Percentiles rank a stretch among this genome's conserved stretches.
Evolutionary conservation across 2,113 vertebrate species (phyloP).

Genomic region (Nettapus auritus): DNA sequence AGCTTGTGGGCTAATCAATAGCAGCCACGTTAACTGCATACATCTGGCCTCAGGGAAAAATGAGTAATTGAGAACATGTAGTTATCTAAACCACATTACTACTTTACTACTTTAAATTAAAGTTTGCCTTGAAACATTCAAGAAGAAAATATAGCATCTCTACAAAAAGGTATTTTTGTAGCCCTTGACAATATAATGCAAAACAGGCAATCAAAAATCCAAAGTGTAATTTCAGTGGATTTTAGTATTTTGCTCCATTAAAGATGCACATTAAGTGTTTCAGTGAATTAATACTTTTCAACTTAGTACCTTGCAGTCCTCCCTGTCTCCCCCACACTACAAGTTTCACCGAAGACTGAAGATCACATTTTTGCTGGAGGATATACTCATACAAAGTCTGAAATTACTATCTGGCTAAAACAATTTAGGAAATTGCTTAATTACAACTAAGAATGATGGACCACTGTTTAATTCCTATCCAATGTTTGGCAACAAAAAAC

Average conservation of each 20-base stretch:
- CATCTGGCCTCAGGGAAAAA: neutral
- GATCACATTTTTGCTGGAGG: neutral
- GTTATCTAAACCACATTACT: neutral
- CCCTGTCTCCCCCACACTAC: neutral
- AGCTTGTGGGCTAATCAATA: neutral
- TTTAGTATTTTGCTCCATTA: neutral
- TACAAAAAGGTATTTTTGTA: neutral
- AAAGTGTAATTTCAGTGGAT: neutral
- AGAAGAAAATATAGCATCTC: neutral
- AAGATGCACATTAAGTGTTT: neutral
- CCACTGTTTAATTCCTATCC: neutral
- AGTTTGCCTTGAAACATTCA: neutral
- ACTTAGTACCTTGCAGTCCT: neutral
- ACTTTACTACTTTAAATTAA: neutral
- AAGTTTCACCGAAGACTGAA: neutral
- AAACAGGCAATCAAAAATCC: neutral
- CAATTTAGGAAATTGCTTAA: neutral
- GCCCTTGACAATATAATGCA: neutral
- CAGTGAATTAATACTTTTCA: neutral
- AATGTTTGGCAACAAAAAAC: neutral
- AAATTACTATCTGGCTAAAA: neutral
- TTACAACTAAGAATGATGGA: neutral
- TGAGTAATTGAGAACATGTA: neutral
- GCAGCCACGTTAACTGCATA: neutral
- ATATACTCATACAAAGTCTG: neutral